A percentile compares a stretch with the other conserved stretches of the same genome.
Conservation (phyloP, 2,888 invertebrate species). For the Odontomyia ornata region DNA sequence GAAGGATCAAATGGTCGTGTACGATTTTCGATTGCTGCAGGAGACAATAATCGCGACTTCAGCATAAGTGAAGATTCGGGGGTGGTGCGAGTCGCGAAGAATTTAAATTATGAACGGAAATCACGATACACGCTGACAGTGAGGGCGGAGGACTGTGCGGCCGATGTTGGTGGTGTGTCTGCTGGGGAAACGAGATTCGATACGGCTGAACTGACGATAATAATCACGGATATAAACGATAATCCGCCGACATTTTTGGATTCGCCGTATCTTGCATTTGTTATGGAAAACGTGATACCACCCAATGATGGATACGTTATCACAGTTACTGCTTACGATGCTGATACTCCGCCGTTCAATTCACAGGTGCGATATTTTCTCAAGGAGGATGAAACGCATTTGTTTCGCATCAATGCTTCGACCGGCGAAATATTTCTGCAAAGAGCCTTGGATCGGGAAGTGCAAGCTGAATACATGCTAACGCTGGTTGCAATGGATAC, state of each 20-base stretch:
- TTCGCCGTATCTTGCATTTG: slow-evolving; percentile 92
- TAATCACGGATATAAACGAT: slow-evolving; percentile 91
- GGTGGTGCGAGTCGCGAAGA: slow-evolving; percentile 88
- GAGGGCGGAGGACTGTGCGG: slow-evolving; percentile 87
- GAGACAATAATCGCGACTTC: slow-evolving; percentile 91
- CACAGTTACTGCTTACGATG: slow-evolving; percentile 87
- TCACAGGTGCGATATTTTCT: slow-evolving; percentile 91
- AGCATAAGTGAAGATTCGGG: slow-evolving; percentile 93
- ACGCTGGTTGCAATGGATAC: slow-evolving; percentile 94
- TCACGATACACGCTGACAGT: slow-evolving; percentile 84
- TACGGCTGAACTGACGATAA: slow-evolving; percentile 83
- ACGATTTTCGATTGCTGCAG: slow-evolving; percentile 86
- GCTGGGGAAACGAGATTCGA: slow-evolving; percentile 69
- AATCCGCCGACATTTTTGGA: slow-evolving; percentile 92
- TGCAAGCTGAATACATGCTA: slow-evolving; percentile 82
- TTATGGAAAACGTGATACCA: slow-evolving; percentile 91
- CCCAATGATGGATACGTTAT: slow-evolving; percentile 82
- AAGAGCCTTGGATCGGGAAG: slow-evolving; percentile 84
- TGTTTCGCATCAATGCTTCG: slow-evolving; percentile 91
- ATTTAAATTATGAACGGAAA: slow-evolving; percentile 91
- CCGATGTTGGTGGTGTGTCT: slow-evolving; percentile 66
- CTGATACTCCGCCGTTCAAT: slow-evolving; percentile 90
- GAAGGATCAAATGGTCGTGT: slow-evolving; percentile 91
- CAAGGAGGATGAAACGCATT: slow-evolving; percentile 90
- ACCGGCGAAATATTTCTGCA: slow-evolving; percentile 89